Evolutionary conservation across 2,888 invertebrate species (phyloP), one percentile per base, ranked within the genome.

Genomic region (Leptinotarsa juncta): DNA sequence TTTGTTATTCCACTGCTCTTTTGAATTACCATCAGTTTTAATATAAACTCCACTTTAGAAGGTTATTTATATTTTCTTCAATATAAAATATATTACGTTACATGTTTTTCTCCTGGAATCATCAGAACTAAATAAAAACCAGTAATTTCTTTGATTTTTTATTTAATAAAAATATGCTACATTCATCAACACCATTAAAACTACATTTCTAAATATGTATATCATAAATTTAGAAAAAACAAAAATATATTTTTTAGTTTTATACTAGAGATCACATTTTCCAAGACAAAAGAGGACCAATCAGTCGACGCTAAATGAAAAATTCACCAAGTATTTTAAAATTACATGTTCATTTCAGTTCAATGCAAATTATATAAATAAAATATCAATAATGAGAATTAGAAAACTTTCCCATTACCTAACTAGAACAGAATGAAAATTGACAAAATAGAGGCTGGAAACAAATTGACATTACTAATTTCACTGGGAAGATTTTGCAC

Each of bases 251-350:
- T 67, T 68, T 68, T 68, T 23, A 68, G 42, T 14, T 68, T 55
- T 48, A 69, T 48, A 48, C 20, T 48, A 57, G 69, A 69, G 69
- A 69, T 69, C 69, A 69, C 69, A 69, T 55, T 57, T 69, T 16
- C 3, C 50, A 60, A 48, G 18, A 42, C 4, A n/a, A 62, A 15
- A 26, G 5, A 55, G 7, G 32, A 14, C 32, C 62, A 62, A 62
- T 62, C 62, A 62, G n/a, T 32, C 32, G 62, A 42, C 42, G 16
- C 16, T 16, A 26, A 32, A 62, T 15, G 16, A 32, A 32, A 62
- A 62, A 62, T 62, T 62, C 2, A 42, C 12, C 2, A 42, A 62
- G 10, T 7, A 32, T 51, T n/a, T 51, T 42, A 10, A 42, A 10
- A 42, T 42, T 42, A 42, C 7, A 42, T 42, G 42, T 42, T 42